Conservation (phyloP, 2,888 invertebrate genomes). For the Bellardia bayeri region DNA sequence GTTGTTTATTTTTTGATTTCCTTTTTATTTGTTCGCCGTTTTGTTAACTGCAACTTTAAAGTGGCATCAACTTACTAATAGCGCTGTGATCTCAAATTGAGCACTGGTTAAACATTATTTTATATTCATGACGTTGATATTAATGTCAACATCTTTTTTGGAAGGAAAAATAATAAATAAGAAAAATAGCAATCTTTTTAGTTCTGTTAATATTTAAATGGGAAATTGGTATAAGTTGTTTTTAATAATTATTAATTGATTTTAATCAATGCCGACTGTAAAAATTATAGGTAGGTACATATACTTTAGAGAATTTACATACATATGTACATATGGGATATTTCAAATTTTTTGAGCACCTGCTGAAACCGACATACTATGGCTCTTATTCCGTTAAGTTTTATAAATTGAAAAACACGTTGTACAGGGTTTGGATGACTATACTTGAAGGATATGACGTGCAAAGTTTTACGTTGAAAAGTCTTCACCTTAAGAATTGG, state of each 20-base stretch:
- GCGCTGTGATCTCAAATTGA: constrained; percentile 70
- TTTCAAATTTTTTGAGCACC: too few species aligned
- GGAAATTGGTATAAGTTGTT: constrained; percentile 31
- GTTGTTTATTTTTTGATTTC: constrained; percentile 10
- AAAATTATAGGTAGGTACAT: background rate
- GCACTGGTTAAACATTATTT: constrained; percentile 73
- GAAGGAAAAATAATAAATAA: constrained; percentile 52
- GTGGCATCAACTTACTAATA: constrained; percentile 69
- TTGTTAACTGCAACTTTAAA: constrained; percentile 71
- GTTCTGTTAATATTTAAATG: constrained; percentile 24
- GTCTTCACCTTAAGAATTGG: too few species aligned
- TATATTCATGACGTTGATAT: constrained; percentile 71
- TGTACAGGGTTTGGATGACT: too few species aligned
- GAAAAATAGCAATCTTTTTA: constrained; percentile 51
- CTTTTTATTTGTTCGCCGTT: constrained; percentile 56
- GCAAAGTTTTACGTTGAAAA: too few species aligned
- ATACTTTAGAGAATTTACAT: too few species aligned
- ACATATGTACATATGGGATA: too few species aligned
- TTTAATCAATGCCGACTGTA: constrained; percentile 11
- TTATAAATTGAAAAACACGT: too few species aligned
- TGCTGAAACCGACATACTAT: too few species aligned
- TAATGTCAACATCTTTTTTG: constrained; percentile 47
- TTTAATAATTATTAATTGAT: too few species aligned
- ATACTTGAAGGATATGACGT: too few species aligned
- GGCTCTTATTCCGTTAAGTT: too few species aligned